phyloP scores from a whole-genome alignment of 2,113 vertebrate species.

The Pica pica region DNA sequence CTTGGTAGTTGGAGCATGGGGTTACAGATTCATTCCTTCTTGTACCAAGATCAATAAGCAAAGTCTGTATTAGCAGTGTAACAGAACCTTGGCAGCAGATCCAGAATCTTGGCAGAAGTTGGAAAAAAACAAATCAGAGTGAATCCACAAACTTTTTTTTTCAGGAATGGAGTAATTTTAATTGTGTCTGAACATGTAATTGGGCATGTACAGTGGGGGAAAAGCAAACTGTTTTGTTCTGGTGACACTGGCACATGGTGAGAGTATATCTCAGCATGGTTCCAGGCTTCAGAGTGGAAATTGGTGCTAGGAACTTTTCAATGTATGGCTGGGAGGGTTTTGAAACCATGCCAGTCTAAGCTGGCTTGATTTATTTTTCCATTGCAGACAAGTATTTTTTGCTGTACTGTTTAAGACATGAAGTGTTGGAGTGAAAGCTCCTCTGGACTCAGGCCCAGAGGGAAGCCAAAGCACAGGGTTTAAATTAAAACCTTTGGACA shows the following conservation, averaged over 20 bases:
- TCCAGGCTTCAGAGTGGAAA: neutral
- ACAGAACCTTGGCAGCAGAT: neutral
- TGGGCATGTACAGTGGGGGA: neutral
- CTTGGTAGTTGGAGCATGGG: neutral
- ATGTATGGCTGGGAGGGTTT: neutral
- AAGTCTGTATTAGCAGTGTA: neutral
- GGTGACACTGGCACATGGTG: neutral
- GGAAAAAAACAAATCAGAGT: neutral
- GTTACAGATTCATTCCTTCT: neutral
- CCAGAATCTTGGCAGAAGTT: neutral
- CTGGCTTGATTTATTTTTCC: neutral
- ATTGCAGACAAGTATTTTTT: neutral
- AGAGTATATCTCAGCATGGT: neutral
- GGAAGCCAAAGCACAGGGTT: too few relatives aligned
- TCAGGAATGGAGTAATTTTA: neutral
- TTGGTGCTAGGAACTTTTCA: accelerated
- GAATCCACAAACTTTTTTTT: neutral
- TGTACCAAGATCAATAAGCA: neutral
- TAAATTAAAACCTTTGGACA: too few relatives aligned
- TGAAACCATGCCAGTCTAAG: neutral
- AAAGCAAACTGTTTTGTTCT: neutral
- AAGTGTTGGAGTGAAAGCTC: too few relatives aligned
- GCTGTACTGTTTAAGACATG: neutral
- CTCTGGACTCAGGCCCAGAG: too few relatives aligned
- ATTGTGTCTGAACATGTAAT: neutral